These are phyloP conservation scores for Sthenelais limicola DNA, from an alignment of 2,888 invertebrate genomes.

Conservation along the genomic window DNA sequence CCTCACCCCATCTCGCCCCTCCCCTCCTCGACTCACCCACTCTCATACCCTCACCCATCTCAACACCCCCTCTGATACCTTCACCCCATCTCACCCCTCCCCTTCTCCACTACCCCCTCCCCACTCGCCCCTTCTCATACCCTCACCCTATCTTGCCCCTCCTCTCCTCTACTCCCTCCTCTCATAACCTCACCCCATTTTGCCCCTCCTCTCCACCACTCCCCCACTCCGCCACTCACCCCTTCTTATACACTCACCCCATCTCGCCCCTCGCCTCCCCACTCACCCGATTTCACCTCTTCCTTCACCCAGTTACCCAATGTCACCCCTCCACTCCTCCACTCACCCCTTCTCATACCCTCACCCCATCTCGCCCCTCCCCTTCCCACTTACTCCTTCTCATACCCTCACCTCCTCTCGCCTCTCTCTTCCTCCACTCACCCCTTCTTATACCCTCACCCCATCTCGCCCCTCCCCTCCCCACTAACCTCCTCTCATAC, in stretches of 20 bases:
- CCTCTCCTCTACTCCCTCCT: background rate
- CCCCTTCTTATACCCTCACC: background rate
- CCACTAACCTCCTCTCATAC: background rate
- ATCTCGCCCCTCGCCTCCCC: background rate
- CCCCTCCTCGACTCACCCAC: background rate
- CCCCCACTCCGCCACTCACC: background rate
- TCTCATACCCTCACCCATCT: conserved; percentile 4
- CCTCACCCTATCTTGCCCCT: background rate
- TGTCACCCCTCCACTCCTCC: background rate
- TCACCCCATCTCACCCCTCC: background rate
- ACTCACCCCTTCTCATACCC: background rate
- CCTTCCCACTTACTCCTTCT: background rate
- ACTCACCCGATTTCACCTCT: background rate
- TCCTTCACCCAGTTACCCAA: no score
- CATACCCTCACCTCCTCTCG: background rate
- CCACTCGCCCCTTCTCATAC: background rate
- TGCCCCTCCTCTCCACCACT: background rate
- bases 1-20: background rate
- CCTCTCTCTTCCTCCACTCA: background rate
- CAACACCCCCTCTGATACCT: background rate
- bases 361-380: background rate
- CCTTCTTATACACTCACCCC: background rate
- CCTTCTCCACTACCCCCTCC: background rate
- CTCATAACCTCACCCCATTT: background rate
- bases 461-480: background rate